These are phyloP conservation scores for Aphaenogaster ashmeadi DNA, from an alignment of 1,140 invertebrate species.

Conservation along the genomic window DNA sequence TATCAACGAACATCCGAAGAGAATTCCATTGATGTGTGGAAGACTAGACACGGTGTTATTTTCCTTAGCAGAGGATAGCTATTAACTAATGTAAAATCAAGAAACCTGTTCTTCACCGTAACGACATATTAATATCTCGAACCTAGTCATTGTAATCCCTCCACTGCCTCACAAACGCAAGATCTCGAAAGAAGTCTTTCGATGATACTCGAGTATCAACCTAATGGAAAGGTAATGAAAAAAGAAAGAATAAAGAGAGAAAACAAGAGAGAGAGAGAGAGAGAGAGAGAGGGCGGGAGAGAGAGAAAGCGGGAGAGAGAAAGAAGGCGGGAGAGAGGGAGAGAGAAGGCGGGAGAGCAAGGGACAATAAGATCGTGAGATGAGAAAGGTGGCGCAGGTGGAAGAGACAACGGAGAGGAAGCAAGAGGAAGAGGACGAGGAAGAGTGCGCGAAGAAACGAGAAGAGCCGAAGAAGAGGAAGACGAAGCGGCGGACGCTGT, in stretches of 20 bases:
- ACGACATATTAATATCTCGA: conserved; percentile 61
- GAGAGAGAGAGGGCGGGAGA: not conserved
- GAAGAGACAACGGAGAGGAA: conserved; percentile 31
- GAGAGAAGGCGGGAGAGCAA: not conserved
- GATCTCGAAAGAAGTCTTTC: conserved; percentile 24
- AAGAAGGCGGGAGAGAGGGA: not conserved
- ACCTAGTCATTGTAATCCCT: conserved; percentile 64
- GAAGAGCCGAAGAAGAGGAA: conserved; percentile 54
- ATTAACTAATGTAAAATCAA: conserved; percentile 60
- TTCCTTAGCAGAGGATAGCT: conserved; percentile 13
- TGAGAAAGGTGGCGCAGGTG: conserved; percentile 35
- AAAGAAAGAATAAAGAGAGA: conserved; percentile 14
- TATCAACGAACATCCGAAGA: conserved; percentile 1
- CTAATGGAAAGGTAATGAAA: conserved; percentile 5
- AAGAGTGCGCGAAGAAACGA: conserved; percentile 44
- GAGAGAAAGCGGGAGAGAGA: not conserved
- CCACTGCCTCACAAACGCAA: conserved; percentile 32
- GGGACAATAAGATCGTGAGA: conserved; percentile 52
- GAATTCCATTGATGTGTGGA: conserved; percentile 57
- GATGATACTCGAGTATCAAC: conserved; percentile 50
- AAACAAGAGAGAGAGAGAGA: not conserved
- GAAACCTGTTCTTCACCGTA: conserved; percentile 48
- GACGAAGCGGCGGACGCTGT: conserved; percentile 63
- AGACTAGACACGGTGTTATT: conserved; percentile 20
- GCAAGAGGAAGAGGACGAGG: conserved; percentile 6